phyloP scores from a whole-genome alignment of 2,888 invertebrate species.

The Diploptera punctata region DNA sequence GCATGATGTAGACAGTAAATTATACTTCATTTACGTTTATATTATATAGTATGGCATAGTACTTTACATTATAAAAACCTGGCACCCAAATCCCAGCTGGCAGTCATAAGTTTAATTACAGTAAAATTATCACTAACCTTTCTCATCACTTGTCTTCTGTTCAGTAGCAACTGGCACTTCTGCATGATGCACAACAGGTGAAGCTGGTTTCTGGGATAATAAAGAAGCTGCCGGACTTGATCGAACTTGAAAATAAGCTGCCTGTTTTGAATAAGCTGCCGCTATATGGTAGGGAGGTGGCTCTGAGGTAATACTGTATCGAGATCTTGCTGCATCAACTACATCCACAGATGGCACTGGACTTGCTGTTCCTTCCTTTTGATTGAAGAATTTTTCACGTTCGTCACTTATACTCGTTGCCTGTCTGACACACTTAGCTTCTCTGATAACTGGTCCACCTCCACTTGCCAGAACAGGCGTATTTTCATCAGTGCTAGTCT shows the following conservation, averaged over 20 bases:
- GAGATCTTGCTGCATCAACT: neutral
- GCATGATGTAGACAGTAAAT: too few species aligned
- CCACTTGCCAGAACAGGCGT: conserved; percentile 51
- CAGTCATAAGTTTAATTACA: too few species aligned
- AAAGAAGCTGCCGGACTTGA: neutral
- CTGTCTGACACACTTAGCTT: conserved; percentile 53
- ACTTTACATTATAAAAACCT: too few species aligned
- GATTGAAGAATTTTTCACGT: neutral
- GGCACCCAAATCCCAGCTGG: too few species aligned
- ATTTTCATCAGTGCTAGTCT: neutral
- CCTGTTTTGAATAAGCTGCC: conserved; percentile 82
- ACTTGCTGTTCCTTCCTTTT: neutral
- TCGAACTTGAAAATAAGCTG: conserved; percentile 62
- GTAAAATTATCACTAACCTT: too few species aligned
- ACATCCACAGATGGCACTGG: neutral
- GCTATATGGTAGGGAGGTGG: conserved; percentile 88
- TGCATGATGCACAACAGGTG: neutral
- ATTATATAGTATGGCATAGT: too few species aligned
- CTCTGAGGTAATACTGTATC: neutral
- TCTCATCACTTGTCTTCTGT: neutral
- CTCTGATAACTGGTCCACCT: conserved; percentile 53
- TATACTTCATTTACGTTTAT: too few species aligned
- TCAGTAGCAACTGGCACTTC: neutral
- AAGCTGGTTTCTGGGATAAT: neutral
- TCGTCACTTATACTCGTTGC: neutral